Conservation (phyloP, 92 coral and sea anemone genomes). For the Pocillopora grandis region DNA sequence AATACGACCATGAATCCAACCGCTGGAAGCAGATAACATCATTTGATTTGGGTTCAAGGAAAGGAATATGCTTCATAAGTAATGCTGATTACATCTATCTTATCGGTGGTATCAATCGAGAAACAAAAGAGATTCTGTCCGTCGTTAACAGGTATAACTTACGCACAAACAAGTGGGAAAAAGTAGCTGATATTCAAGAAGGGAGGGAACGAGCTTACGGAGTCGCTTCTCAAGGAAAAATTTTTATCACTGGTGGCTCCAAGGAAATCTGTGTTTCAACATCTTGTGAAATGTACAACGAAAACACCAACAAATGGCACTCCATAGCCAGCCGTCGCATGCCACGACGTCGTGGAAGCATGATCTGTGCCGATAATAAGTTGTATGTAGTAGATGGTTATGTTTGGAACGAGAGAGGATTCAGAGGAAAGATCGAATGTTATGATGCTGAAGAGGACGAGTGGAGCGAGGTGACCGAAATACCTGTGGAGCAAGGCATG, state of each 20-base stretch:
- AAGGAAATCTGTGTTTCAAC: not conserved
- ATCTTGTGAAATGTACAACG: not conserved
- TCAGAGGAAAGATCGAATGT: not conserved
- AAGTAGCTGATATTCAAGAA: not conserved
- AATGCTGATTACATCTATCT: not conserved
- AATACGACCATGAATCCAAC: not conserved
- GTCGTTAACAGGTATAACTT: constrained; percentile 8
- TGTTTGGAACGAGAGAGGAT: not conserved
- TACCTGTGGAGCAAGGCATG: not conserved
- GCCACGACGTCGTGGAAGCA: not conserved
- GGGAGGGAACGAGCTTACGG: not conserved
- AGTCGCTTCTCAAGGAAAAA: not conserved
- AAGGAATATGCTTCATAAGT: not conserved
- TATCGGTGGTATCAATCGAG: not conserved
- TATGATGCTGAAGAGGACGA: not conserved
- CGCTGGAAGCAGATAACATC: not conserved
- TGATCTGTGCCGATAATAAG: too few relatives aligned
- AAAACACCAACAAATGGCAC: not conserved
- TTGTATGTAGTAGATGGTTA: not conserved
- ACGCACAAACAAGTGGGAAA: not conserved
- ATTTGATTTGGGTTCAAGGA: not conserved
- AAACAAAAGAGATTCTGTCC: not conserved
- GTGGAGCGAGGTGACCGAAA: not conserved
- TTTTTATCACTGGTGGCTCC: not conserved
- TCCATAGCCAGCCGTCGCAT: not conserved